Evolutionary conservation across 2,888 invertebrate genomes (phyloP), one percentile per base, ranked within the genome.

Genomic region (Brachylomia viminalis): DNA sequence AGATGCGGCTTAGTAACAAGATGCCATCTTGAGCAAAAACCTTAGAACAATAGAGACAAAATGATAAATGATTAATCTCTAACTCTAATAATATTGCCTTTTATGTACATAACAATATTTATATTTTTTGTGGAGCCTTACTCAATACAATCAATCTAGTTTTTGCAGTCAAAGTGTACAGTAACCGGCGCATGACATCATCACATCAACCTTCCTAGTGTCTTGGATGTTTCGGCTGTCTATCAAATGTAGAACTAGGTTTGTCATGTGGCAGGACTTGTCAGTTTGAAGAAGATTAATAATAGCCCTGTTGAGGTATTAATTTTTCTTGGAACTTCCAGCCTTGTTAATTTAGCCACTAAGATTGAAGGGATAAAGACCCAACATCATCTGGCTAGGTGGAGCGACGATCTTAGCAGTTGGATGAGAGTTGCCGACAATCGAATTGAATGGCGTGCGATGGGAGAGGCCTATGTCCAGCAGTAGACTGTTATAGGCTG

Each of bases 91-190:
- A 49, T 20, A 66, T 20, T 56, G 30, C 68, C 77, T 71, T 82
- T 33, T 83, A 74, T 58, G 68, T 54, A 66, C 15, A 62, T 27
- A 62, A 71, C 38, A 76, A 69, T 75, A 78, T 80, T 80, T n/a
- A 54, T 70, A 68, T 76, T 86, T 85, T 85, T 85, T 86, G 71
- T 59, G 0, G 3, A 49, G 0, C 13, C 30, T 72, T 58, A 72
- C 47, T 75, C 74, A 82, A 75, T 70, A 83, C 70, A 62, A 85
- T 86, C 74, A 82, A 85, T 83, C 69, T 70, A 78, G n/a, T 83
- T 83, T 83, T 83, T 83, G 66, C 17, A 38, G 23, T 27, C 45
- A 38, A 58, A 59, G 30, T 84, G 68, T 84, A 71, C 69, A 38
- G 71, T 45, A 69, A 64, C 20, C 52, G 45, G 52, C 49, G 23